phyloP scores from a whole-genome alignment of 2,797 vertebrate genomes.

The Rhabdophis nuchalis region DNA sequence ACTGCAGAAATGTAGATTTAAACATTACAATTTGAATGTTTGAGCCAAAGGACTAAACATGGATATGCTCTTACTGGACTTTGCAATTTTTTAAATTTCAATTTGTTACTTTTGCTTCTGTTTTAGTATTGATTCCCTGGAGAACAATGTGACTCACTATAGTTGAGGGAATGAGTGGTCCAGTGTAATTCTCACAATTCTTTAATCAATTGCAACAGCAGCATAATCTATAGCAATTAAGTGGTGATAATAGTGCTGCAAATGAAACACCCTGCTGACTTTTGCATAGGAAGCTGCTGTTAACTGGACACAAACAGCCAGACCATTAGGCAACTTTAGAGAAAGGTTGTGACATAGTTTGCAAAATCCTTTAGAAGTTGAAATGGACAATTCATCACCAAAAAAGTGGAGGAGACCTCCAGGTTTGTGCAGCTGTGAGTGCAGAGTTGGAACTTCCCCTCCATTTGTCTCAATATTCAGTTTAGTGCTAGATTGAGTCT shows the following conservation, averaged over 20 bases:
- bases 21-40: neutral
- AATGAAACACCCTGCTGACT: neutral
- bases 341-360: neutral
- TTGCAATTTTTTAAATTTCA: neutral
- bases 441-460: neutral
- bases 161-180: neutral
- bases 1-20: neutral
- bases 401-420: neutral
- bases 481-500: slow-evolving; percentile 50
- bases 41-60: neutral
- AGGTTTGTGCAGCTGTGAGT: neutral
- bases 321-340: neutral
- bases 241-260: neutral
- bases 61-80: neutral
- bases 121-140: neutral
- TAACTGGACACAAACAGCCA: neutral
- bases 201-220: neutral
- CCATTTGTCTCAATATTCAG: slow-evolving; percentile 35
- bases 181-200: neutral
- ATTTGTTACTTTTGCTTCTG: neutral
- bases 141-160: neutral
- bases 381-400: neutral
- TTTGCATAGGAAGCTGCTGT: neutral
- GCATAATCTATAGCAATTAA: neutral
- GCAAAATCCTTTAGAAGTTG: neutral